phyloP scores from a whole-genome alignment of 2,888 invertebrate species.

The Anaspis maculata region DNA sequence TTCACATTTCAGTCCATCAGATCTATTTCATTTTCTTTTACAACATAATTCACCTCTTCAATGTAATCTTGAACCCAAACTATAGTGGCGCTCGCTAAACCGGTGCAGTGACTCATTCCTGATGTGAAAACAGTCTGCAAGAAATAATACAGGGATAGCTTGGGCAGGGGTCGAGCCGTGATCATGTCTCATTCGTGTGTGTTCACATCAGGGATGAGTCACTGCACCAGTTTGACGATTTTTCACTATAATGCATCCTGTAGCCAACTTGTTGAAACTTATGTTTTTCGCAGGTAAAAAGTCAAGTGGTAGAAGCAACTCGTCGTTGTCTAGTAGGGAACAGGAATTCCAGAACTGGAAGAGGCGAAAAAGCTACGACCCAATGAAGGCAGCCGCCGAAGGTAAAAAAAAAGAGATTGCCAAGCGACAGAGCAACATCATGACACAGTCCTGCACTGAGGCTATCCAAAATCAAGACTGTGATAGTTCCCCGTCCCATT shows the following conservation, averaged over 20 bases:
- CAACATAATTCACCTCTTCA: too few relatives aligned
- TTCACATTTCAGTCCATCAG: too few relatives aligned
- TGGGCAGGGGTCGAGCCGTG: too few relatives aligned
- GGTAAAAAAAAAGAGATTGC: conserved; percentile 59
- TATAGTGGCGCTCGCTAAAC: too few relatives aligned
- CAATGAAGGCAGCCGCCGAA: conserved; percentile 87
- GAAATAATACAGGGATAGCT: too few relatives aligned
- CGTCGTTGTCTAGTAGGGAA: conserved; percentile 67
- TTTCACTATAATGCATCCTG: background rate
- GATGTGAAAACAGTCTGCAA: too few relatives aligned
- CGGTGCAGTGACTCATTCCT: too few relatives aligned
- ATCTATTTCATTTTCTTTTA: too few relatives aligned
- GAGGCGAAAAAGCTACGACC: conserved; percentile 90
- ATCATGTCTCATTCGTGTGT: too few relatives aligned
- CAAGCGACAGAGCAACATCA: conserved; percentile 36
- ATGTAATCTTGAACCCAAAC: too few relatives aligned
- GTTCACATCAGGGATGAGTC: too few relatives aligned
- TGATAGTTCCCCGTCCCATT: conserved; percentile 42
- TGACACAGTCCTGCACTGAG: conserved; percentile 38
- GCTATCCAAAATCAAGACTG: conserved; percentile 32
- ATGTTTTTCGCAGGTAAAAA: conserved; percentile 40
- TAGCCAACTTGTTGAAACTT: background rate
- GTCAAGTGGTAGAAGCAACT: conserved; percentile 55
- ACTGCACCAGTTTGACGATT: too few relatives aligned
- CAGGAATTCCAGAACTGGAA: conserved; percentile 93